phyloP scores from a whole-genome alignment of 2,113 vertebrate genomes.

The Cheirogaleus medius region DNA sequence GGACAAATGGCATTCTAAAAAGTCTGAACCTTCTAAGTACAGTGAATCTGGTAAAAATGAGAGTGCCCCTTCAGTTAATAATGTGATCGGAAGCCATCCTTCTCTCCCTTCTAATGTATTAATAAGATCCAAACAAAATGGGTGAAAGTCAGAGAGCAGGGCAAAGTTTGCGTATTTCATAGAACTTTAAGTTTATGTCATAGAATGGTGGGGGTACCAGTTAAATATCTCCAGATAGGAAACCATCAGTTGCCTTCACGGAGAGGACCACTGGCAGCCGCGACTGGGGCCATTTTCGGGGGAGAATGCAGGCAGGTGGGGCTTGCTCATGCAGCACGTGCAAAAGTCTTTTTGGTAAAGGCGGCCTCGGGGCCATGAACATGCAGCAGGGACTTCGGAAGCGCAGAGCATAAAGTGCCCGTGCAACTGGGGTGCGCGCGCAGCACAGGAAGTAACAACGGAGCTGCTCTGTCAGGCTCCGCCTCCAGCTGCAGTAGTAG shows the following conservation, averaged over 20 bases:
- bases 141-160: slow-evolving; percentile 80
- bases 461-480: fast-evolving
- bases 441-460: not conserved
- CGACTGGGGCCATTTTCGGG: not conserved
- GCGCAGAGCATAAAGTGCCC: not conserved
- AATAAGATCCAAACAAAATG: slow-evolving; percentile 79
- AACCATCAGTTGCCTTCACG: slow-evolving; percentile 84
- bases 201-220: slow-evolving; percentile 89
- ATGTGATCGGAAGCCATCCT: slow-evolving; percentile 82
- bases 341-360: not conserved
- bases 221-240: slow-evolving; percentile 81
- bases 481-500: no score
- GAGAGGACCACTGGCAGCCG: slow-evolving; percentile 87
- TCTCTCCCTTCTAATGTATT: slow-evolving; percentile 86
- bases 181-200: slow-evolving; percentile 86
- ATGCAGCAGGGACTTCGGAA: not conserved
- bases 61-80: slow-evolving; percentile 69
- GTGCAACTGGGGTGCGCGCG: fast-evolving
- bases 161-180: slow-evolving; percentile 86
- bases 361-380: fast-evolving
- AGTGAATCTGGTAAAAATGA: slow-evolving; percentile 80
- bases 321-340: not conserved
- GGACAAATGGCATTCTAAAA: slow-evolving; percentile 75
- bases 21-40: slow-evolving; percentile 81
- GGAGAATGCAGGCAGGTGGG: not conserved